Evolutionary conservation across 2,113 vertebrate species (phyloP), one percentile per base, ranked within the genome.

Genomic region (Solea senegalensis): DNA sequence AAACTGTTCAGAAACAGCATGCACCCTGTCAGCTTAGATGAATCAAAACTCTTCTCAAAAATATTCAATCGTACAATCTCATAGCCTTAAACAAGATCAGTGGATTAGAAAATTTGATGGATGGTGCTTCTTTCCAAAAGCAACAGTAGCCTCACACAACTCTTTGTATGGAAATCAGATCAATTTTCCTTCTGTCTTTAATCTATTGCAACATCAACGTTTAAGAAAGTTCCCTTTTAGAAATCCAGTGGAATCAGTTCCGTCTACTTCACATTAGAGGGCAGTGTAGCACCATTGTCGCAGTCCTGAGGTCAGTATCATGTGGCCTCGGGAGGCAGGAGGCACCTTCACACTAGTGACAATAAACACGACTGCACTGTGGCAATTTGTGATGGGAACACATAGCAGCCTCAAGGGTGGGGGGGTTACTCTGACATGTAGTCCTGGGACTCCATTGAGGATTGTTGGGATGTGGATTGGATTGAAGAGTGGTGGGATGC

Each of bases 401-500:
- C 44, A 50, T 27, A 49, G 46, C 12, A n/a, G 43, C 21, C 26
- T 69, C 39, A 26, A 21, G 12, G 27, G 14, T 34, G 34, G 34
- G 56, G 34, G 1, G 5, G 3, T 53, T 85, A 90, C 61, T 92
- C 91, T 4, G 87, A 88, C 59, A 90, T 51, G 60, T 84, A 86
- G 9, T 91, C 83, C 76, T 86, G 83, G 57, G 87, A 85, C 67
- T 92, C 87, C 44, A 78, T 70, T 10, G 91, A 91, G 2, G 90
- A 91, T 64, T 86, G 90, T 0, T 86, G 86, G 28, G 84, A 92
- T 11, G 86, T 77, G 65, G 77, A 87, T 11, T 88, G 91, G 50
- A 86, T 50, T 71, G 94, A 91, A 57, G 86, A 93, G 7, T 83
- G 92, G 12, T 74, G 83, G 0, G 90, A 88, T 9, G 89, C 73